phyloP scores from a whole-genome alignment of 2,113 vertebrate species.

The Bostrychus sinensis region DNA sequence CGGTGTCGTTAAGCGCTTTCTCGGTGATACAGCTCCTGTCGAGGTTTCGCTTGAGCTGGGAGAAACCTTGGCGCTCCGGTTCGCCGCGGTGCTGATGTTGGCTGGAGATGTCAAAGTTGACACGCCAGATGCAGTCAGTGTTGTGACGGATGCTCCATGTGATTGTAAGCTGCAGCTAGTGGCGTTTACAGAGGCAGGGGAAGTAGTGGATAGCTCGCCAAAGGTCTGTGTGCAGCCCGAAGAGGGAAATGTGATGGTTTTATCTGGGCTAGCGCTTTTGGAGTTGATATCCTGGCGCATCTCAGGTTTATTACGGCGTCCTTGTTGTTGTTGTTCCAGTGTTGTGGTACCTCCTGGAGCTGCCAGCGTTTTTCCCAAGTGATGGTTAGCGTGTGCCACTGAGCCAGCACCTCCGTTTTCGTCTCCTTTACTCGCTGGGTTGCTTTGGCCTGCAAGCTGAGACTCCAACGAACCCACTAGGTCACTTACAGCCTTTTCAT shows the following conservation, averaged over 20 bases:
- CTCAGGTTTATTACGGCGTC: slow-evolving; percentile 76
- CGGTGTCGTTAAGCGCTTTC: slow-evolving; percentile 66
- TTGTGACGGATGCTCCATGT: slow-evolving; percentile 79
- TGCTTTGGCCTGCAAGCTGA: slow-evolving; percentile 80
- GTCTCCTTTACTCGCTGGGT: slow-evolving; percentile 60
- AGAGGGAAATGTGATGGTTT: slow-evolving; percentile 58
- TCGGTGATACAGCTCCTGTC: slow-evolving; percentile 56
- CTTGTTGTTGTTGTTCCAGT: slow-evolving; percentile 82
- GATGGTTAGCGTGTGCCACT: slow-evolving; percentile 76
- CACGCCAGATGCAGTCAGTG: slow-evolving; percentile 72
- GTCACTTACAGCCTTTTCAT: slow-evolving; percentile 89
- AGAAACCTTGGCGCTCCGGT: slow-evolving; percentile 46
- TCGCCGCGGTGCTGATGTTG: slow-evolving; percentile 70
- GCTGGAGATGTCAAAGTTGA: slow-evolving; percentile 69
- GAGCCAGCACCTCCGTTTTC: slow-evolving; percentile 74
- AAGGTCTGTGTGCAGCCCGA: slow-evolving; percentile 52
- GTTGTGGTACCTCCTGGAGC: slow-evolving; percentile 76
- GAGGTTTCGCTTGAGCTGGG: slow-evolving; percentile 50
- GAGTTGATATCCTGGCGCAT: slow-evolving; percentile 71
- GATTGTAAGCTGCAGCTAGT: slow-evolving; percentile 75
- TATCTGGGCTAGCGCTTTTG: slow-evolving; percentile 66
- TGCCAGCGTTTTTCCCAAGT: slow-evolving; percentile 78
- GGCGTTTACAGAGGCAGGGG: slow-evolving; percentile 68
- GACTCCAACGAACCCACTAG: slow-evolving; percentile 87
- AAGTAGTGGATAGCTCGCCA: slow-evolving; percentile 58